Conservation (phyloP, 2,113 vertebrate genomes). For the Fregata magnificens region DNA sequence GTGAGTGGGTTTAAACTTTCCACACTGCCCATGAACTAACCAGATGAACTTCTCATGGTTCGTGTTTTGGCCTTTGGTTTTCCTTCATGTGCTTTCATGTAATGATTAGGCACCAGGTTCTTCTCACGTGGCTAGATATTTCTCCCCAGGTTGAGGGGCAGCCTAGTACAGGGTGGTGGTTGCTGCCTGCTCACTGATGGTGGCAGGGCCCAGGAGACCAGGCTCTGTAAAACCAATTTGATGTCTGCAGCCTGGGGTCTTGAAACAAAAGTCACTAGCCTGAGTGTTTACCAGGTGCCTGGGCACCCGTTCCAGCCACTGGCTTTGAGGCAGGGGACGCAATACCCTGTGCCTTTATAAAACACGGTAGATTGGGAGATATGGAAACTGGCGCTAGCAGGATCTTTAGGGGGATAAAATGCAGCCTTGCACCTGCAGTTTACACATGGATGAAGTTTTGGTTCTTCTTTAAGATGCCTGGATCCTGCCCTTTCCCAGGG, state of each 20-base stretch:
- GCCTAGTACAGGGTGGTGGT: not conserved
- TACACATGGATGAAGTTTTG: not conserved
- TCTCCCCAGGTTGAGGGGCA: not conserved
- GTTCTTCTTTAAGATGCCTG: not conserved
- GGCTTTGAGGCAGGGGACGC: not conserved
- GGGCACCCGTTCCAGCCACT: not conserved
- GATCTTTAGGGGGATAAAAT: not conserved
- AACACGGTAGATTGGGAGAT: not conserved
- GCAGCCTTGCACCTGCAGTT: not conserved
- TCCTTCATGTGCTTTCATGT: not conserved
- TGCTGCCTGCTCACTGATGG: not conserved
- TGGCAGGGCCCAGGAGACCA: not conserved
- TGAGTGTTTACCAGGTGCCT: not conserved
- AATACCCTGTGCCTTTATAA: fast-evolving
- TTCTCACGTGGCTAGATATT: not conserved
- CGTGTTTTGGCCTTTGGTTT: not conserved
- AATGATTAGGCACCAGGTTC: not conserved
- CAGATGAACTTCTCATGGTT: not conserved
- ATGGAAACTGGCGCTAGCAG: not conserved
- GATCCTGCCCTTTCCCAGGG: not conserved
- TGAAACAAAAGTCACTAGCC: not conserved
- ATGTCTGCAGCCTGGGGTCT: not conserved
- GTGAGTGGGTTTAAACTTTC: not conserved
- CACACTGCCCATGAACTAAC: not conserved
- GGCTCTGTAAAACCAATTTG: not conserved